Conservation (phyloP, 2,113 vertebrate species). For the Oxygymnocypris stewartii region DNA sequence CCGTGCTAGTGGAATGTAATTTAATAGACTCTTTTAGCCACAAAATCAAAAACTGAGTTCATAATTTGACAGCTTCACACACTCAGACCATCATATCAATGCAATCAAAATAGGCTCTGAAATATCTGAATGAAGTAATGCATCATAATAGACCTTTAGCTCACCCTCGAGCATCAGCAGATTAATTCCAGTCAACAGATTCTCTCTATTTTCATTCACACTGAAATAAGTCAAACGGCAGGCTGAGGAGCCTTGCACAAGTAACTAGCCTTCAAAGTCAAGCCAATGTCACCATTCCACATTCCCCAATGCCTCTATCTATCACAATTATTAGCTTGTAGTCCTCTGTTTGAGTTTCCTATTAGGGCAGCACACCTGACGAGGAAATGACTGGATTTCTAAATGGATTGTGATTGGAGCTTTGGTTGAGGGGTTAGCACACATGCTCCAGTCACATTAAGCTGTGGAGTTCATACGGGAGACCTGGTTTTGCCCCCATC, state of each 20-base stretch:
- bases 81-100: not conserved
- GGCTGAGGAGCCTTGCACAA: not conserved
- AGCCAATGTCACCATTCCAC: not conserved
- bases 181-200: constrained; percentile 17
- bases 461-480: not conserved
- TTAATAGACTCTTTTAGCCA: not conserved
- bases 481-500: not conserved
- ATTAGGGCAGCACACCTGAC: not conserved
- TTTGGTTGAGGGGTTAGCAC: not conserved
- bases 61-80: not conserved
- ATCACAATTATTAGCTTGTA: constrained; percentile 1
- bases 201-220: constrained; percentile 3
- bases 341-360: not conserved
- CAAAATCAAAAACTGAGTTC: not conserved
- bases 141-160: not conserved
- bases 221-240: not conserved
- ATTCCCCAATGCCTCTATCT: not conserved
- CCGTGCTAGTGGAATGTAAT: not conserved
- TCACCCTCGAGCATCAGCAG: not conserved
- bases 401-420: not conserved
- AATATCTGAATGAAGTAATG: not conserved
- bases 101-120: not conserved
- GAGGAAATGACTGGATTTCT: not conserved
- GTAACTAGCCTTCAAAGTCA: constrained; percentile 5
- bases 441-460: not conserved